Evolutionary conservation across 2,113 vertebrate genomes (phyloP).

Genomic region (Nerophis lumbriciformis): DNA sequence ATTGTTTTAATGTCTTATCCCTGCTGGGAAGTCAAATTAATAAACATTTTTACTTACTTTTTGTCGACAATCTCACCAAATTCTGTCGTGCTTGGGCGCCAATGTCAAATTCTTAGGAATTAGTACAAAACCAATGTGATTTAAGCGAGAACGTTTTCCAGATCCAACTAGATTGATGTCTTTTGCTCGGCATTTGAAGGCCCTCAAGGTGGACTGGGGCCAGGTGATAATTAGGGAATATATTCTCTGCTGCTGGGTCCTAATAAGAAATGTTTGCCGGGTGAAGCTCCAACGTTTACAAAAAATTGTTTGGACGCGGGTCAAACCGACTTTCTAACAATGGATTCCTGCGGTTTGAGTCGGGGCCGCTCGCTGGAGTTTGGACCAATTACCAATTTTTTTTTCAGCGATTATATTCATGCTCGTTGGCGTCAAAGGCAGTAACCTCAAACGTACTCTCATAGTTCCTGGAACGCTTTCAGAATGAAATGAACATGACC

Average conservation of each 20-base stretch:
- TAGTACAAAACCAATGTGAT: too few species aligned
- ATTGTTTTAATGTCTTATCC: too few species aligned
- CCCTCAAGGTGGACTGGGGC: background rate
- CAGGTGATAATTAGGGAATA: background rate
- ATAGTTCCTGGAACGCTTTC: too few species aligned
- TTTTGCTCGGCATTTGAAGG: background rate
- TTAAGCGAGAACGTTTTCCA: background rate
- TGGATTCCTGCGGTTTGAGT: background rate
- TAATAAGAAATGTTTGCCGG: too few species aligned
- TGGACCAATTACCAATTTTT: background rate
- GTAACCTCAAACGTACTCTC: background rate
- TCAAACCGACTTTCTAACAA: constrained; percentile 6
- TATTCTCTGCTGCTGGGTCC: background rate
- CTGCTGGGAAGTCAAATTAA: too few species aligned
- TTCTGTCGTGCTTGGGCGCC: too few species aligned
- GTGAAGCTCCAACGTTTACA: background rate
- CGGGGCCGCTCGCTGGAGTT: background rate
- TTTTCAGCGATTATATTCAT: background rate
- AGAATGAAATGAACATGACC: background rate
- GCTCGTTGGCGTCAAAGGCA: background rate
- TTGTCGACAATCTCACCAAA: too few species aligned
- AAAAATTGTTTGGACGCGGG: background rate
- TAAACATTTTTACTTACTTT: too few species aligned
- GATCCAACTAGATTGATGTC: background rate
- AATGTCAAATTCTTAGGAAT: too few species aligned